These are phyloP conservation scores for Amphipoea oculea DNA, from an alignment of 2,888 invertebrate species.

Conservation along the genomic window DNA sequence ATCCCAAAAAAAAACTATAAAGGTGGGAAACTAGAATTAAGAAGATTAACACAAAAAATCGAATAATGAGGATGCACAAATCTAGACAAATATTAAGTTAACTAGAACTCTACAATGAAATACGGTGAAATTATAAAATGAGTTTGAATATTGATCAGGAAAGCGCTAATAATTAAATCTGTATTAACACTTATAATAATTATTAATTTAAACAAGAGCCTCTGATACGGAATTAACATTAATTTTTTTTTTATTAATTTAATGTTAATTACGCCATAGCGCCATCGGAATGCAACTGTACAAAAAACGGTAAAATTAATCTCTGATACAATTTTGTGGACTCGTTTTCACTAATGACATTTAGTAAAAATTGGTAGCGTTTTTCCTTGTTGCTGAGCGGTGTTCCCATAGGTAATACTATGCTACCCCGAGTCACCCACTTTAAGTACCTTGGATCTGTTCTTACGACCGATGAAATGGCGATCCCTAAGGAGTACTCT, in stretches of 20 bases:
- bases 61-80: background rate
- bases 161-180: conserved; percentile 4
- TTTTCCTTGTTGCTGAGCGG: too few relatives aligned
- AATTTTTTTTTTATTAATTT: background rate
- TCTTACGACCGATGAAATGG: too few relatives aligned
- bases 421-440: too few relatives aligned
- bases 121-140: background rate
- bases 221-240: conserved; percentile 8
- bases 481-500: too few relatives aligned
- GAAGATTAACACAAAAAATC: background rate
- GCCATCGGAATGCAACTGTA: conserved; percentile 11
- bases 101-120: background rate
- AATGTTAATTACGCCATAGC: background rate
- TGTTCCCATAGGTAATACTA: too few relatives aligned
- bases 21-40: background rate
- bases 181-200: background rate
- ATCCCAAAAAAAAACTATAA: background rate
- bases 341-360: too few relatives aligned
- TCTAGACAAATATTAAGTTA: background rate
- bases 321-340: background rate
- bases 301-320: conserved; percentile 19
- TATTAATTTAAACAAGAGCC: conserved; percentile 4
- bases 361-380: too few relatives aligned
- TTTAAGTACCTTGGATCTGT: too few relatives aligned
- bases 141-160: background rate